Conservation (phyloP, 2,797 vertebrate species). For the Propithecus deckenii region DNA sequence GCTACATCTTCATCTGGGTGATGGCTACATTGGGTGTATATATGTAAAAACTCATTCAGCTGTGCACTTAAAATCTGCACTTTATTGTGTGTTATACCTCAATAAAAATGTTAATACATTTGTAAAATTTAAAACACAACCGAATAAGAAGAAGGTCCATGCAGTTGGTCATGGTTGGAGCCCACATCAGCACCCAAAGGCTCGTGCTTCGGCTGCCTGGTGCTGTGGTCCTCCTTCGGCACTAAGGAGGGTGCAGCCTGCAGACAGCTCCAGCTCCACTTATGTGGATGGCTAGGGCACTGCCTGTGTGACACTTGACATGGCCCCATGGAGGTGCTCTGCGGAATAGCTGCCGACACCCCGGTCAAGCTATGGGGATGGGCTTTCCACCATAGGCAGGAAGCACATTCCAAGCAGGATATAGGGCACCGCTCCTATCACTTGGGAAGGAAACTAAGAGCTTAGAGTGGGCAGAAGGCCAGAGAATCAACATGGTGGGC, state of each 20-base stretch:
- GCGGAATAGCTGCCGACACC: neutral
- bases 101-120: neutral
- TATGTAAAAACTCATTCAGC: neutral
- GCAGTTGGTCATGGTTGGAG: neutral
- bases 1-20: neutral
- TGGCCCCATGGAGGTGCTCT: neutral
- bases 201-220: neutral
- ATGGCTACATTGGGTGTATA: neutral
- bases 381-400: neutral
- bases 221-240: neutral
- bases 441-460: neutral
- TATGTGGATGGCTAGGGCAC: neutral
- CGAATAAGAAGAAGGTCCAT: neutral
- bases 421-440: neutral
- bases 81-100: neutral
- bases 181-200: neutral
- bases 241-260: neutral
- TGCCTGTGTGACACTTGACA: neutral
- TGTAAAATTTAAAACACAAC: neutral
- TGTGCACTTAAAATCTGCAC: neutral
- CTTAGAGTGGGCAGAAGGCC: neutral
- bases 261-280: neutral
- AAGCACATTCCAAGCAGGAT: neutral
- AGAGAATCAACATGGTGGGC: neutral
- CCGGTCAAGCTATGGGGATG: neutral